Percentiles rank a stretch among this genome's conserved stretches.
Conservation (phyloP, 2,797 vertebrate species). For the Rallus crepitans region DNA sequence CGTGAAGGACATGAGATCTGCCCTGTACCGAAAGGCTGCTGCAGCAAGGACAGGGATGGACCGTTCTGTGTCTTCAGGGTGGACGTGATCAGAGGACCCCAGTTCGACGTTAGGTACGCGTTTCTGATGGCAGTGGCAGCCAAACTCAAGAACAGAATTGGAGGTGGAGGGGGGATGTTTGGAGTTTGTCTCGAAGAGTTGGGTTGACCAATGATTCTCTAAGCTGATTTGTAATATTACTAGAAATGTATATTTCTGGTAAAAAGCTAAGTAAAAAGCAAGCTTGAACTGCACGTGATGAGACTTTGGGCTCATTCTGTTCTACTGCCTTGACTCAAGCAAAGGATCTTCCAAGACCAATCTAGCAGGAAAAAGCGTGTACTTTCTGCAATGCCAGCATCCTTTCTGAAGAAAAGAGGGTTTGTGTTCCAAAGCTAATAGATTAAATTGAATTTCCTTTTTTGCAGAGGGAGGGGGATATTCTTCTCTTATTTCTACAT, state of each 20-base stretch:
- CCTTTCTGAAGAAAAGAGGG: not conserved
- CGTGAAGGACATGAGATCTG: not conserved
- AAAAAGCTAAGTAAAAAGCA: not conserved
- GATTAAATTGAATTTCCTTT: not conserved
- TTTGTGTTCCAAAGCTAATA: not conserved
- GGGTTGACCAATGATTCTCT: not conserved
- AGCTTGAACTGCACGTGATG: not conserved
- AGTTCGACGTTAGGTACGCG: rapidly evolving
- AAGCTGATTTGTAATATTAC: not conserved
- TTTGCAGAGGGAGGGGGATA: not conserved
- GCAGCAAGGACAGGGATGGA: not conserved
- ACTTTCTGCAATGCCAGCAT: not conserved
- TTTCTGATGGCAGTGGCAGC: not conserved
- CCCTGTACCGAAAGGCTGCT: not conserved
- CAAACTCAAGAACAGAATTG: not conserved
- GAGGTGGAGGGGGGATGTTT: rapidly evolving
- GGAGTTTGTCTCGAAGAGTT: not conserved
- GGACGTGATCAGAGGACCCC: rapidly evolving
- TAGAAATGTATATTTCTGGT: not conserved
- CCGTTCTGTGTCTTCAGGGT: not conserved
- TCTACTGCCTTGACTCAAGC: not conserved
- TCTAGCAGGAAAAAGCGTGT: not conserved
- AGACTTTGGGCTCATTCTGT: not conserved
- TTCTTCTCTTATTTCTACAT: not conserved
- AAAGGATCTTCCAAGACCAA: not conserved